These are phyloP conservation scores for Eurois occulta DNA, from an alignment of 2,888 invertebrate species.

Conservation along the genomic window DNA sequence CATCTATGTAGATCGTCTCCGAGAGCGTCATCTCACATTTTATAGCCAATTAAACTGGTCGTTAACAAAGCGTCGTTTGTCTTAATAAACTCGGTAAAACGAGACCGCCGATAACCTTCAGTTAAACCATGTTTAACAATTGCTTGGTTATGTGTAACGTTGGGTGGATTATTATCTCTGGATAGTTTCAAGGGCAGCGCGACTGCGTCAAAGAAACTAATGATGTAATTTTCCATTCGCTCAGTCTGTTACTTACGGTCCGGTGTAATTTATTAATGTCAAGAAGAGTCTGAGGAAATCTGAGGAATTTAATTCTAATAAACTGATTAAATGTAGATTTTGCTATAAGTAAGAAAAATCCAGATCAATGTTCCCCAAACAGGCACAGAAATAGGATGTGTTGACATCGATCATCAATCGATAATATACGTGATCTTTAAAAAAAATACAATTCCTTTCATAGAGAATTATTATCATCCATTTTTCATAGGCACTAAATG, in stretches of 20 bases:
- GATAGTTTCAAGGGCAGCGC: constrained; percentile 32
- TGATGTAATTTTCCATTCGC: neutral
- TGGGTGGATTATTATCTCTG: constrained; percentile 5
- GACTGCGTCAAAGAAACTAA: neutral
- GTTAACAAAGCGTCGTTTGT: constrained; percentile 80
- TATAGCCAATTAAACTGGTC: constrained; percentile 81
- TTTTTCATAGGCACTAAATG: neutral
- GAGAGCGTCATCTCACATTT: constrained; percentile 77
- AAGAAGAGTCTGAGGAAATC: neutral
- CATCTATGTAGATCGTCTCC: constrained; percentile 56
- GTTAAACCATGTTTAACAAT: constrained; percentile 72
- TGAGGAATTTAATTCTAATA: neutral
- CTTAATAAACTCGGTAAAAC: constrained; percentile 81
- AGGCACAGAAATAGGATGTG: neutral
- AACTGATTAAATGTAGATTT: neutral
- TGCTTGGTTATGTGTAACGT: constrained; percentile 52
- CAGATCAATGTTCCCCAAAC: neutral
- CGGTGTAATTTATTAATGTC: neutral
- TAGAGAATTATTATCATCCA: neutral
- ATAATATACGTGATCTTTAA: neutral
- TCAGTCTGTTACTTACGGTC: neutral
- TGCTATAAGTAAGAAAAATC: neutral
- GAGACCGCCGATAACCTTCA: constrained; percentile 72
- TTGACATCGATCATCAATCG: too few relatives aligned
- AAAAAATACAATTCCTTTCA: neutral